phyloP scores from a whole-genome alignment of 1,140 invertebrate genomes.

The Mercenaria mercenaria region DNA sequence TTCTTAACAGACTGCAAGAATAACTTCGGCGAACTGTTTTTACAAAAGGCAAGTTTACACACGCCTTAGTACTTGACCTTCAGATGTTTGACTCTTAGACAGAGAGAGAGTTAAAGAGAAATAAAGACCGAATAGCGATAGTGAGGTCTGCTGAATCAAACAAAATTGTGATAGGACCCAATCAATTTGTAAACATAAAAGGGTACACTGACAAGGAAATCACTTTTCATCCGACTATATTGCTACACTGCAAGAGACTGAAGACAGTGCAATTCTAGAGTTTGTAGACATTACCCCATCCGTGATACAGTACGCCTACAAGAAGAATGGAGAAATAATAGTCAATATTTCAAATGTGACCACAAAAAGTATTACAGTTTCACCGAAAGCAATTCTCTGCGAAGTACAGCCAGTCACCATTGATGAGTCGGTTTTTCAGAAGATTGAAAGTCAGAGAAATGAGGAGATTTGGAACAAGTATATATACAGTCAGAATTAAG shows the following conservation, averaged over 20 bases:
- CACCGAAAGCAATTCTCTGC: background rate
- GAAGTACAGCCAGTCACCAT: background rate
- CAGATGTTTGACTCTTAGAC: background rate
- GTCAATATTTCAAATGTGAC: background rate
- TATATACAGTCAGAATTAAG: background rate
- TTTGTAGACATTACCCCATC: conserved; percentile 29
- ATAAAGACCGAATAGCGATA: too few species aligned
- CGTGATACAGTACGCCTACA: too few species aligned
- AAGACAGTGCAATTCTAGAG: background rate
- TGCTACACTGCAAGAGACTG: conserved; percentile 27
- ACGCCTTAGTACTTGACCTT: conserved; percentile 12
- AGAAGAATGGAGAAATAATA: background rate
- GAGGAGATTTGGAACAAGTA: background rate
- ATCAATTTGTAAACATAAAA: too few species aligned
- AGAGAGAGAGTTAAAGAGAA: background rate
- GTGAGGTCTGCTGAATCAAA: background rate
- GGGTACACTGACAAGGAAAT: too few species aligned
- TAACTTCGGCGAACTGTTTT: background rate
- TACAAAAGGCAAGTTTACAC: background rate
- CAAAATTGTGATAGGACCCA: too few species aligned
- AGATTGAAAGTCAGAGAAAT: background rate
- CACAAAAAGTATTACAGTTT: background rate
- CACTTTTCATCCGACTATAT: background rate
- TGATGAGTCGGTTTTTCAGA: background rate
- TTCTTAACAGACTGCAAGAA: background rate